Conservation (phyloP, 1,140 invertebrate species). For the Melanaphis sacchari region DNA sequence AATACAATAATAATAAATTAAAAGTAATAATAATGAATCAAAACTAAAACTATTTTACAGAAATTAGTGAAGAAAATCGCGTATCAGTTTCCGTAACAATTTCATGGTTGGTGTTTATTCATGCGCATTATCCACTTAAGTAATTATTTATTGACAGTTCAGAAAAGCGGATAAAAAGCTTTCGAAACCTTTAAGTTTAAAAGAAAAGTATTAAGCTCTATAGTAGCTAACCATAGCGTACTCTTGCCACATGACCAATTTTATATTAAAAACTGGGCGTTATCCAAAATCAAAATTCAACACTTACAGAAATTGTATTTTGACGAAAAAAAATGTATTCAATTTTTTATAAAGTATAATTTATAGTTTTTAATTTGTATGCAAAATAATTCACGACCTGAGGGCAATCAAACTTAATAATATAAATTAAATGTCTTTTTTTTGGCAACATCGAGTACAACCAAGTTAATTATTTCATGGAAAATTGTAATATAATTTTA, state of each 20-base stretch:
- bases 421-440: neutral
- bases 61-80: neutral
- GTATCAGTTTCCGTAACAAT: neutral
- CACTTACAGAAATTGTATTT: neutral
- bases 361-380: neutral
- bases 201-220: neutral
- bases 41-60: neutral
- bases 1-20: neutral
- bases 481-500: no score
- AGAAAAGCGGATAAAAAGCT: neutral
- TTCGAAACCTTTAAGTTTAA: neutral
- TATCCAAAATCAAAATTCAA: neutral
- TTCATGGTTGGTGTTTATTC: neutral
- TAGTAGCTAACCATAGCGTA: neutral
- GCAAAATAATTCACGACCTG: neutral
- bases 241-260: neutral
- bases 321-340: neutral
- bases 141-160: slow-evolving; percentile 27
- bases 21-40: neutral
- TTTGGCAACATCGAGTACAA: no score
- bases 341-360: neutral
- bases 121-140: neutral
- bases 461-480: neutral
- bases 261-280: neutral
- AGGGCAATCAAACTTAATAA: neutral